Percentiles rank a stretch among this genome's conserved stretches.
Conservation (phyloP, 2,797 vertebrate species). For the Hephaestus fuliginosus region DNA sequence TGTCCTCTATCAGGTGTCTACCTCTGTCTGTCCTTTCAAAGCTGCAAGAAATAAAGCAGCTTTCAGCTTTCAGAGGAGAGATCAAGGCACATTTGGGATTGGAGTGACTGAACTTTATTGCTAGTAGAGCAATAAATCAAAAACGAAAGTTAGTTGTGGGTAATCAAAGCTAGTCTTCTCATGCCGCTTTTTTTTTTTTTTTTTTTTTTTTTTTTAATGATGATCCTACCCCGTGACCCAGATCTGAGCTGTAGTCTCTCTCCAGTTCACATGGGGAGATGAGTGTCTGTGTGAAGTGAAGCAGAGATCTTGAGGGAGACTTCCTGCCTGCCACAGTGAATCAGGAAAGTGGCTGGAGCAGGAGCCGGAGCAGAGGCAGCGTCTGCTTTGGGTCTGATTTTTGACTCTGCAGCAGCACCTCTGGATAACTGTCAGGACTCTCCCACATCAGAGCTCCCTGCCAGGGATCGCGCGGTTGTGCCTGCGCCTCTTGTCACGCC, state of each 20-base stretch:
- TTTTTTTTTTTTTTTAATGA: slow-evolving; percentile 29
- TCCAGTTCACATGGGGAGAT: slow-evolving; percentile 54
- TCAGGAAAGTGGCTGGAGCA: slow-evolving; percentile 50
- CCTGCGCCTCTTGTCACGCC: slow-evolving; percentile 28
- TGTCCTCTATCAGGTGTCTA: slow-evolving; percentile 11
- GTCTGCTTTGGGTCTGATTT: slow-evolving; percentile 71
- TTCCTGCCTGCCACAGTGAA: slow-evolving; percentile 68
- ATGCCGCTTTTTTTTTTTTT: neutral
- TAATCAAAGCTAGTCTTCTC: slow-evolving; percentile 44
- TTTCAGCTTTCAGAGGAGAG: slow-evolving; percentile 15
- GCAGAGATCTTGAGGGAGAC: slow-evolving; percentile 63
- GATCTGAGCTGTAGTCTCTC: slow-evolving; percentile 58
- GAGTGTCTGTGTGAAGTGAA: slow-evolving; percentile 66
- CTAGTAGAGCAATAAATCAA: slow-evolving; percentile 29
- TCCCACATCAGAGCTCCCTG: slow-evolving; percentile 29
- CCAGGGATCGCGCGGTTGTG: neutral
- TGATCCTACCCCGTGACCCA: slow-evolving; percentile 53
- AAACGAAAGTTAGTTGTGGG: slow-evolving; percentile 32
- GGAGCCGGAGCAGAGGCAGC: slow-evolving; percentile 48
- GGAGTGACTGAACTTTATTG: slow-evolving; percentile 21
- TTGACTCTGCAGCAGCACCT: slow-evolving; percentile 47
- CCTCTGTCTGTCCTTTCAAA: slow-evolving; percentile 3
- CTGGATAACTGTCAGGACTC: slow-evolving; percentile 48
- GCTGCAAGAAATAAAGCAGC: slow-evolving; percentile 27
- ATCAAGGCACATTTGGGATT: slow-evolving; percentile 14